These are phyloP conservation scores for Sebastes dallii DNA, from an alignment of 2,797 vertebrate genomes.

Conservation along the genomic window DNA sequence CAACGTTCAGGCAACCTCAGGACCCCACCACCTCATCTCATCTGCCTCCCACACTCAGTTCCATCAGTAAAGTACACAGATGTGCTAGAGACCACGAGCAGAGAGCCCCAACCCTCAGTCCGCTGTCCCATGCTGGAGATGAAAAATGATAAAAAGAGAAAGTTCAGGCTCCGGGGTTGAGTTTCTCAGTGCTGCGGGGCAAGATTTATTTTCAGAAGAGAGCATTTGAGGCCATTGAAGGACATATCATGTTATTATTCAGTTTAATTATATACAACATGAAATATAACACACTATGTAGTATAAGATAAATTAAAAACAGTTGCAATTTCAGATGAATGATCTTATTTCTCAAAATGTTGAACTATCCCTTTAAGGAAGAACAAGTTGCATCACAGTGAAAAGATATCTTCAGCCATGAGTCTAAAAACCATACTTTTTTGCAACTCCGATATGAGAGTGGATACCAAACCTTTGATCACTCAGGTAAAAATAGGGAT, in stretches of 20 bases:
- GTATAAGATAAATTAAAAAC: background rate
- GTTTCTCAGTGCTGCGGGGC: constrained; percentile 31
- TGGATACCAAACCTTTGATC: constrained; percentile 51
- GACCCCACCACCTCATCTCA: constrained; percentile 35
- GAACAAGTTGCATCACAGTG: background rate
- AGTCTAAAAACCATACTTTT: constrained; percentile 27
- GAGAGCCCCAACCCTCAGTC: constrained; percentile 53
- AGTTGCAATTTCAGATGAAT: background rate
- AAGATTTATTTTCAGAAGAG: constrained; percentile 38
- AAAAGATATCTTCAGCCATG: background rate
- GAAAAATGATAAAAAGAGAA: constrained; percentile 50
- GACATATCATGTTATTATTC: background rate
- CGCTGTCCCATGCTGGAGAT: constrained; percentile 35
- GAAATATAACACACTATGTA: background rate
- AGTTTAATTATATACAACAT: background rate
- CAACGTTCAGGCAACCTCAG: constrained; percentile 57
- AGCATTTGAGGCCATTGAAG: constrained; percentile 21
- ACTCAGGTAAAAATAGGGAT: constrained; percentile 52
- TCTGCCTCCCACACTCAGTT: constrained; percentile 47
- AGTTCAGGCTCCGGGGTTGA: constrained; percentile 28
- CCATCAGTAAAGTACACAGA: constrained; percentile 51
- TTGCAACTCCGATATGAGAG: constrained; percentile 11
- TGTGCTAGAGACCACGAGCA: constrained; percentile 60
- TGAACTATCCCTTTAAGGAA: background rate
- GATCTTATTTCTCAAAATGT: background rate